These are phyloP conservation scores for Stegodyphus mimosarum DNA, from an alignment of 1,140 invertebrate species.

Conservation along the genomic window DNA sequence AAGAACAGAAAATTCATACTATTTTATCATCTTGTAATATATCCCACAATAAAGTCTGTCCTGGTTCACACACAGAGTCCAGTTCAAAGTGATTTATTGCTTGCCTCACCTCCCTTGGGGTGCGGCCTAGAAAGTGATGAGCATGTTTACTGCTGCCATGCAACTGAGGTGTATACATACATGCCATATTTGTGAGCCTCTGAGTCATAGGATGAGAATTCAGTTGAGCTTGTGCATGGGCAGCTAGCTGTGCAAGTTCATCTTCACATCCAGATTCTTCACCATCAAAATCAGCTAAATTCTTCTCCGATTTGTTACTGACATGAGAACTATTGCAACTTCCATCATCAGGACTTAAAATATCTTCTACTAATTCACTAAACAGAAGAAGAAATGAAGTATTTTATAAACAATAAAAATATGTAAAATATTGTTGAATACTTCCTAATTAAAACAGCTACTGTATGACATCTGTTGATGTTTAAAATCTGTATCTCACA, in stretches of 20 bases:
- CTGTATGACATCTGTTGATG: no score
- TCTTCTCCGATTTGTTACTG: constrained; percentile 94
- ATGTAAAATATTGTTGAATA: no score
- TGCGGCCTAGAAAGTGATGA: constrained; percentile 49
- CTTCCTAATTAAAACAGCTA: no score
- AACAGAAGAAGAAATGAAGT: constrained; percentile 31
- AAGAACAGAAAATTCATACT: constrained; percentile 68
- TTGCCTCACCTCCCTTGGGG: constrained; percentile 30
- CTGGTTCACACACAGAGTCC: constrained; percentile 85
- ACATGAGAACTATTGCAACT: constrained; percentile 82
- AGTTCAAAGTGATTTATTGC: constrained; percentile 66
- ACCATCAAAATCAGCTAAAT: constrained; percentile 93
- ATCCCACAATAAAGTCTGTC: constrained; percentile 93
- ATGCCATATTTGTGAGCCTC: constrained; percentile 68
- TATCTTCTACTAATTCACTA: constrained; percentile 73
- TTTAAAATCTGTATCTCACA: no score
- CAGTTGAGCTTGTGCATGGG: constrained; percentile 66
- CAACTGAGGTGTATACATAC: constrained; percentile 66
- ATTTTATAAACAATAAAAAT: no score
- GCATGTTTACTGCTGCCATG: constrained; percentile 63
- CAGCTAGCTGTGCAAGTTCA: constrained; percentile 81
- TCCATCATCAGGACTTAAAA: constrained; percentile 74
- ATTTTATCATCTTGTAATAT: constrained; percentile 91
- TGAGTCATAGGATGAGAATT: constrained; percentile 66
- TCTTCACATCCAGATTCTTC: constrained; percentile 90